phyloP scores from a whole-genome alignment of 2,888 invertebrate genomes.

The Oasisia sp. region DNA sequence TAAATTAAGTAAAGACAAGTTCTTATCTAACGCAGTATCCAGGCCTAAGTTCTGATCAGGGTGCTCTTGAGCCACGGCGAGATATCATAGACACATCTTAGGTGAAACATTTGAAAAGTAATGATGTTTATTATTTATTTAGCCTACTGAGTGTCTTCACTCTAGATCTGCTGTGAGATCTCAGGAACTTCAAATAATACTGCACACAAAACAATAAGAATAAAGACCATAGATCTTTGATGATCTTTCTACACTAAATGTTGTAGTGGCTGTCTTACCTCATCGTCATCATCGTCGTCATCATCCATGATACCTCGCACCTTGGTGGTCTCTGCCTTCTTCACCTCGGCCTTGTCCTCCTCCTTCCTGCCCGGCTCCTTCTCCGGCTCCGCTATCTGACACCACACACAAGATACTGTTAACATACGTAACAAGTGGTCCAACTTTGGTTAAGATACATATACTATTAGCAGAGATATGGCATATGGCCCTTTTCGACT shows the following conservation, averaged over 20 bases:
- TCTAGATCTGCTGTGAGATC: too few species aligned
- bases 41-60: too few species aligned
- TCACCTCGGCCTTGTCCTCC: constrained; percentile 65
- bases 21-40: too few species aligned
- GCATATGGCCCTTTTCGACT: too few species aligned
- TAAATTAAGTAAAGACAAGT: not conserved
- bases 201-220: not conserved
- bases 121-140: not conserved
- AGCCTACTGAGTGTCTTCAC: not conserved
- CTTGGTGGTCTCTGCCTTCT: constrained; percentile 28
- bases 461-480: too few species aligned
- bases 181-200: not conserved
- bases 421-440: too few species aligned
- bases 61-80: too few species aligned
- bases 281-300: constrained; percentile 36
- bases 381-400: constrained; percentile 70
- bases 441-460: too few species aligned
- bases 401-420: too few species aligned
- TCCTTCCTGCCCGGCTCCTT: constrained; percentile 46
- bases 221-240: not conserved
- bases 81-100: not conserved
- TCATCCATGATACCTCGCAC: constrained; percentile 35
- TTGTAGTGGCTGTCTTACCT: not conserved
- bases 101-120: not conserved
- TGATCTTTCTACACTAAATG: not conserved